A percentile compares a stretch with the other conserved stretches of the same genome.
These are phyloP conservation scores for Stratiomys singularior DNA, from an alignment of 2,888 invertebrate genomes.

Conservation along the genomic window DNA sequence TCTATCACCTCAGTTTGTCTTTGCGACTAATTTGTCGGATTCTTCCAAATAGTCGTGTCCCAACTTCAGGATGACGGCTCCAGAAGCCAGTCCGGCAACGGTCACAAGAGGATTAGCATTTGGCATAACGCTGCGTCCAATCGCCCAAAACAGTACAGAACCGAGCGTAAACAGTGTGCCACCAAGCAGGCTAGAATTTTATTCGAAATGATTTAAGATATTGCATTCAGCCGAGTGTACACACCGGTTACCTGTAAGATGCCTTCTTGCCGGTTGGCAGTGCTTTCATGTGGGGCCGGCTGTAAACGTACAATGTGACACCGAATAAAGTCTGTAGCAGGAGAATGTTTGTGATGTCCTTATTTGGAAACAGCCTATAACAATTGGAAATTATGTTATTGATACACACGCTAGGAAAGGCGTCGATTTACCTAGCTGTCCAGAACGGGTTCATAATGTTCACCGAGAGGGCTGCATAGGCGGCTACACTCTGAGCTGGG, in stretches of 20 bases:
- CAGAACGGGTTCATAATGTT: slow-evolving; percentile 87
- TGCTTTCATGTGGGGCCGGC: slow-evolving; percentile 78
- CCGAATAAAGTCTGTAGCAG: slow-evolving; percentile 84
- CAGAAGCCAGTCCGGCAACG: slow-evolving; percentile 60
- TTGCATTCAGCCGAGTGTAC: too few relatives aligned
- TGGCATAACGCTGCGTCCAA: slow-evolving; percentile 78
- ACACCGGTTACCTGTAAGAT: slow-evolving; percentile 71
- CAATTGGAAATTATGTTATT: not conserved
- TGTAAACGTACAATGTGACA: slow-evolving; percentile 84
- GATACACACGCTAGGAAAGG: slow-evolving; percentile 31
- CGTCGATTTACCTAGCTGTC: slow-evolving; percentile 71
- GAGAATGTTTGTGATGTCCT: slow-evolving; percentile 84
- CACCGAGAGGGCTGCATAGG: slow-evolving; percentile 82
- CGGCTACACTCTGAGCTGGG: slow-evolving; percentile 78
- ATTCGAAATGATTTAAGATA: too few relatives aligned
- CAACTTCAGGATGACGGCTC: slow-evolving; percentile 62
- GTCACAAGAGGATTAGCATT: slow-evolving; percentile 58
- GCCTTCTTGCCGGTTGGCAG: slow-evolving; percentile 72
- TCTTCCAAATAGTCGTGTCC: slow-evolving; percentile 63
- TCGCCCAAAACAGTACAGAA: slow-evolving; percentile 89
- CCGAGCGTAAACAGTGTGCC: slow-evolving; percentile 89
- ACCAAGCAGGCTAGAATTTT: slow-evolving; percentile 69
- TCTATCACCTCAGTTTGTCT: slow-evolving; percentile 50
- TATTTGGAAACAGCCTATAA: slow-evolving; percentile 75
- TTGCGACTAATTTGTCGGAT: slow-evolving; percentile 59